A percentile compares a stretch with the other conserved stretches of the same genome.
These are phyloP conservation scores for Phaethon lepturus DNA, from an alignment of 2,113 vertebrate genomes.

Conservation along the genomic window DNA sequence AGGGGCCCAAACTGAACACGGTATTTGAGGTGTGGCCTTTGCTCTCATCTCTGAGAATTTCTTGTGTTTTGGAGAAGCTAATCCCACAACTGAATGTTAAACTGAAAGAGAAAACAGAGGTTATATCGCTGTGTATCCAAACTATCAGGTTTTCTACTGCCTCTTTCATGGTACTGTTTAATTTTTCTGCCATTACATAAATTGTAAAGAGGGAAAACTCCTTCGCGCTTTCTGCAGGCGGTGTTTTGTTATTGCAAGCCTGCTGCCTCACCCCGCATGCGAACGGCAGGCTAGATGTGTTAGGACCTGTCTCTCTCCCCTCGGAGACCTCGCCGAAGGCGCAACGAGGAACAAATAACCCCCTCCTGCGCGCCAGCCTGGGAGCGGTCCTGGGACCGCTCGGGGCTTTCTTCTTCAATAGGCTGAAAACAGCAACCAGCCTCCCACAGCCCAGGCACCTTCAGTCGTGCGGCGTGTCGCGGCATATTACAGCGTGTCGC, in stretches of 20 bases:
- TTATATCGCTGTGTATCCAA: background rate
- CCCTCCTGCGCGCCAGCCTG: rapidly evolving
- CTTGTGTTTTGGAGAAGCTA: background rate
- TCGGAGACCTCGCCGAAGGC: background rate
- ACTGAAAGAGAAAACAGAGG: background rate
- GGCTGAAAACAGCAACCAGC: background rate
- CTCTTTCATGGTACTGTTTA: conserved; percentile 31
- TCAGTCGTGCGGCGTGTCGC: background rate
- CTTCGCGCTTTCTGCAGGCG: conserved; percentile 16
- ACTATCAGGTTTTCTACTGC: background rate
- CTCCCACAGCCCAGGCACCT: background rate
- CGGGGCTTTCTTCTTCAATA: background rate
- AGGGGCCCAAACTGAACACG: too few species aligned
- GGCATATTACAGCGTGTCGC: too few species aligned
- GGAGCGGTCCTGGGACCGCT: background rate
- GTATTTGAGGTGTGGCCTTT: background rate
- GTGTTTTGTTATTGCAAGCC: background rate
- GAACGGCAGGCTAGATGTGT: background rate
- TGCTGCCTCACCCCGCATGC: background rate
- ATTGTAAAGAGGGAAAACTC: conserved; percentile 7
- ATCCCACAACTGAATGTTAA: background rate
- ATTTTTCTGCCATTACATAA: conserved; percentile 47
- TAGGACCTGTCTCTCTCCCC: background rate
- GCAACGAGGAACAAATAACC: background rate
- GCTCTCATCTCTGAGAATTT: background rate